Conservation (phyloP, 1,140 invertebrate species). For the Megalonaias nervosa region DNA sequence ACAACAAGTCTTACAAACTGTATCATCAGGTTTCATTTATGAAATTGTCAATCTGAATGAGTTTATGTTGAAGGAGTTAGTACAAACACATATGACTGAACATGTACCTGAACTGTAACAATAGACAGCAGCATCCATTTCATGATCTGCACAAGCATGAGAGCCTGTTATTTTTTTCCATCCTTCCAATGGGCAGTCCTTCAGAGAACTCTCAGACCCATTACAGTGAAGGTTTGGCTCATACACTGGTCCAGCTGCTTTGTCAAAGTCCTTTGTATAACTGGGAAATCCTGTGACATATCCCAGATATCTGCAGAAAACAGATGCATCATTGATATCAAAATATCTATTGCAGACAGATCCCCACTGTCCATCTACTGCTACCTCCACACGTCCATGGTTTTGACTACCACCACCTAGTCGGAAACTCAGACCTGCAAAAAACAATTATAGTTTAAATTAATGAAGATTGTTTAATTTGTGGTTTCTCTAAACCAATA, state of each 20-base stretch:
- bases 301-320: slow-evolving; percentile 46
- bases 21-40: too few species aligned
- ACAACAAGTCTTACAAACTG: too few species aligned
- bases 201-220: slow-evolving; percentile 44
- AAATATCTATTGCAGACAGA: slow-evolving; percentile 50
- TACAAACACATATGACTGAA: too few species aligned
- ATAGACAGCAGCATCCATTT: slow-evolving; percentile 47
- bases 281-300: slow-evolving; percentile 39
- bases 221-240: slow-evolving; percentile 43
- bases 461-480: too few species aligned
- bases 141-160: slow-evolving; percentile 35
- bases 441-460: not conserved
- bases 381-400: slow-evolving; percentile 52
- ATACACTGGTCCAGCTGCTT: slow-evolving; percentile 39
- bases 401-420: slow-evolving; percentile 29
- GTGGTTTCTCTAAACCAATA: too few species aligned
- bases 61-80: too few species aligned
- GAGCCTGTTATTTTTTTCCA: slow-evolving; percentile 13
- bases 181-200: slow-evolving; percentile 51
- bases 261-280: slow-evolving; percentile 19
- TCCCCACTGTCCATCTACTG: slow-evolving; percentile 49
- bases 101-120: slow-evolving; percentile 51
- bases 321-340: slow-evolving; percentile 46
- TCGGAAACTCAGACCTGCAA: slow-evolving; percentile 37
- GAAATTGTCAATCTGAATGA: too few species aligned